Evolutionary conservation across 2,797 vertebrate species (phyloP), one percentile per base, ranked within the genome.

Genomic region (Xerus rutilus): DNA sequence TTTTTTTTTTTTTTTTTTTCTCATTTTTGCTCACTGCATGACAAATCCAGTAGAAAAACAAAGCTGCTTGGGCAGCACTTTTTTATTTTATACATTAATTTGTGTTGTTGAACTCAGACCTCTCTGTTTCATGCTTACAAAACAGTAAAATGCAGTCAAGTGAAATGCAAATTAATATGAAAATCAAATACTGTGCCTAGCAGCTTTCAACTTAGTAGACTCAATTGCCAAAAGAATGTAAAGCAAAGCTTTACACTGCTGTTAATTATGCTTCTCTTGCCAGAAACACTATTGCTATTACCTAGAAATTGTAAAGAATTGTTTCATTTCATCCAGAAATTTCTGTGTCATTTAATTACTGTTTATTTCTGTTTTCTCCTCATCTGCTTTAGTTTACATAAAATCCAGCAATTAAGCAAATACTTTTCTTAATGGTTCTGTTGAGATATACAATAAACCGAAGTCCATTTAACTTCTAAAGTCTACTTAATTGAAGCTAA

Each of bases 121-220:
- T 72, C 82, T 97, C 93, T 81, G 7, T 87, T 98, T 97, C 95
- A 28, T 69, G 95, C 91, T 97, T 94, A 95, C 91, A 92, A 90
- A 70, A 97, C 74, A 95, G n/a, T 77, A 96, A 97, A 97, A 96
- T 83, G 0, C 17, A 93, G 64, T 82, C 89, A 86, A 95, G 78
- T 96, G 96, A 97, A 97, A 97, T 97, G 32, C 84, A 98, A 96
- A 97, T 95, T 74, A 97, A 97, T 96, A 94, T 92, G 39, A 77
- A 92, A 81, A 93, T 97, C 86, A 97, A 96, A 97, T 94, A 73
- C 45, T 79, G 52, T 88, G 39, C 39, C 95, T 96, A 98, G 95
- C 89, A 96, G 20, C 78, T 97, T 97, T 97, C 76, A 76, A 98
- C 91, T 95, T 95, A 91, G 88, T 96, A 97, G 73, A 93, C 52